Evolutionary conservation across 2,113 vertebrate genomes (phyloP).

Genomic region (Nibea albiflora): DNA sequence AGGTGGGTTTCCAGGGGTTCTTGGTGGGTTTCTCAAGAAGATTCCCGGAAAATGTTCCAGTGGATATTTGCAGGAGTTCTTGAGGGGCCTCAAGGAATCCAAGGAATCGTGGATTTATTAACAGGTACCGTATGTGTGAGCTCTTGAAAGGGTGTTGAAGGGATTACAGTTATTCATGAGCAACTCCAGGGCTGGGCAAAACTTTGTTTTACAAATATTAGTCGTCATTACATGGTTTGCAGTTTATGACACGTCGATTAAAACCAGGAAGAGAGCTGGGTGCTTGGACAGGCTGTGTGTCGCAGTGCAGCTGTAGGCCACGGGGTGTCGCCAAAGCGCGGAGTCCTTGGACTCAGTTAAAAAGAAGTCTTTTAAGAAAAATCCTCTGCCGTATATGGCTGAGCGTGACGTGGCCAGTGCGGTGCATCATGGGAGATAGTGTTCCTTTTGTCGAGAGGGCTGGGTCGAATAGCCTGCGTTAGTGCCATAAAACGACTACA

Average conservation of each 20-base stretch:
- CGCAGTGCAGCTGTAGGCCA: neutral
- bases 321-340: neutral
- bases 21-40: neutral
- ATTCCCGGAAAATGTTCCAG: too few relatives aligned
- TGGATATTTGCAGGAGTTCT: too few relatives aligned
- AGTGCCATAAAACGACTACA: constrained; percentile 61
- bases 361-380: constrained; percentile 47
- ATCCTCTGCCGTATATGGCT: constrained; percentile 43
- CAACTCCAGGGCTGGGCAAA: too few relatives aligned
- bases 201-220: neutral
- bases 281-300: neutral
- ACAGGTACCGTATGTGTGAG: too few relatives aligned
- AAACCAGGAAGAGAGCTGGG: neutral
- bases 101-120: neutral
- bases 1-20: neutral
- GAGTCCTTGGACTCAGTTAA: neutral
- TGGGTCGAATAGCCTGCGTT: fast-evolving
- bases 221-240: neutral
- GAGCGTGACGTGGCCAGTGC: constrained; percentile 48
- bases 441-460: neutral
- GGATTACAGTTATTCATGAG: too few relatives aligned
- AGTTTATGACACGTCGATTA: neutral
- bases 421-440: constrained; percentile 68
- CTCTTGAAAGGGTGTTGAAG: neutral
- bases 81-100: neutral